These are phyloP conservation scores for Hirundo rustica DNA, from an alignment of 2,797 vertebrate species.

Conservation along the genomic window DNA sequence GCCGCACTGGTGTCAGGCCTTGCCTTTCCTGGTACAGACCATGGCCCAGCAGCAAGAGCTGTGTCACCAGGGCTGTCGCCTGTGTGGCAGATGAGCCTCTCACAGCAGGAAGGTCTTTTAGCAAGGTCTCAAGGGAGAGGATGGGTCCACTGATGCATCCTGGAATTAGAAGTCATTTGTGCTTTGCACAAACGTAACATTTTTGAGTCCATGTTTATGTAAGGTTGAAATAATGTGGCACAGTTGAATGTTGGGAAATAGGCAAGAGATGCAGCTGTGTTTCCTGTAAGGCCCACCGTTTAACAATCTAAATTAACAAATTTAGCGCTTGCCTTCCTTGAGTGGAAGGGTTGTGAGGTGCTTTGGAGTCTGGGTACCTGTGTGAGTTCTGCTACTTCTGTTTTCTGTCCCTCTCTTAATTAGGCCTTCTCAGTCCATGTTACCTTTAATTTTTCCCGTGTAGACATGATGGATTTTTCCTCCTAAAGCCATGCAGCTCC, in stretches of 20 bases:
- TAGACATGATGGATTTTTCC: background rate
- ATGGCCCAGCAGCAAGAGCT: background rate
- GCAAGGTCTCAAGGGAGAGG: background rate
- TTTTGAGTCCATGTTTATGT: background rate
- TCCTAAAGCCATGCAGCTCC: background rate
- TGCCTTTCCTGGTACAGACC: background rate
- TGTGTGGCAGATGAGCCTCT: background rate
- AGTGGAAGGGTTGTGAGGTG: background rate
- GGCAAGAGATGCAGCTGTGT: rapidly evolving
- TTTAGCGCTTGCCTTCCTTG: background rate
- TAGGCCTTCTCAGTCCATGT: rapidly evolving
- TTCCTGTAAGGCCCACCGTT: background rate
- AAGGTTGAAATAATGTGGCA: background rate
- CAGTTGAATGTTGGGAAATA: background rate
- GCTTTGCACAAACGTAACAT: background rate
- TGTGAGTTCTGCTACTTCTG: background rate
- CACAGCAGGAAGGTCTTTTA: background rate
- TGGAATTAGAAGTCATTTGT: background rate
- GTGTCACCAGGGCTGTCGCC: background rate
- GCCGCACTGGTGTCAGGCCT: rapidly evolving
- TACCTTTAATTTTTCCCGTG: background rate
- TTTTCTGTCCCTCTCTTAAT: background rate
- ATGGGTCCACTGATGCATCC: too few species aligned
- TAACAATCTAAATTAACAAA: background rate
- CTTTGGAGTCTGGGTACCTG: background rate